Evolutionary conservation across 2,113 vertebrate genomes (phyloP).

Genomic region (Corythoichthys intestinalis): DNA sequence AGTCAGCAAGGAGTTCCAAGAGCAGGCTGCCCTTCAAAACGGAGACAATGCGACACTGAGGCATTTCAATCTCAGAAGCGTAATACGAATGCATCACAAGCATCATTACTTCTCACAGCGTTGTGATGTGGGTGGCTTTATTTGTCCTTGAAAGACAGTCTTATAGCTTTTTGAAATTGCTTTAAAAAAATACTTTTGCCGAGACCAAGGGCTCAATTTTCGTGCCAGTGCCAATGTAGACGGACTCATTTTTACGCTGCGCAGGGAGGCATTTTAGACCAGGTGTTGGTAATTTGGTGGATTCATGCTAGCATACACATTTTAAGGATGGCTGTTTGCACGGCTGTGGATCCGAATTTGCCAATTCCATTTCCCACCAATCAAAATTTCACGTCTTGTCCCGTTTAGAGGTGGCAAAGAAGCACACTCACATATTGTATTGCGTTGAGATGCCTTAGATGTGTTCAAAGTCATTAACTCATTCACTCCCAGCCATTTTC

Average conservation of each 20-base stretch:
- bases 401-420: too few species aligned
- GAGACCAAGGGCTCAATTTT: background rate
- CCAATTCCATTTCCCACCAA: too few species aligned
- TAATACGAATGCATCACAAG: slow-evolving; percentile 4
- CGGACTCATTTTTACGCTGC: too few species aligned
- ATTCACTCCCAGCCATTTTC: too few species aligned
- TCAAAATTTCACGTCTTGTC: too few species aligned
- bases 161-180: background rate
- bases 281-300: too few species aligned
- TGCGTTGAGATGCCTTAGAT: background rate
- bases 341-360: too few species aligned
- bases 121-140: background rate
- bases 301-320: too few species aligned
- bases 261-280: too few species aligned
- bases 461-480: background rate
- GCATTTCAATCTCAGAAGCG: background rate
- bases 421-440: too few species aligned
- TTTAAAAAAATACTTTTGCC: background rate
- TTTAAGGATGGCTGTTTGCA: too few species aligned
- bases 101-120: slow-evolving; percentile 1
- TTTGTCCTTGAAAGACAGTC: slow-evolving; percentile 3
- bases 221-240: too few species aligned
- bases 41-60: background rate
- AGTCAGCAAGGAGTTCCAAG: background rate
- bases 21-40: background rate